phyloP scores from a whole-genome alignment of 2,113 vertebrate genomes.

The Gymnorhina tibicen region DNA sequence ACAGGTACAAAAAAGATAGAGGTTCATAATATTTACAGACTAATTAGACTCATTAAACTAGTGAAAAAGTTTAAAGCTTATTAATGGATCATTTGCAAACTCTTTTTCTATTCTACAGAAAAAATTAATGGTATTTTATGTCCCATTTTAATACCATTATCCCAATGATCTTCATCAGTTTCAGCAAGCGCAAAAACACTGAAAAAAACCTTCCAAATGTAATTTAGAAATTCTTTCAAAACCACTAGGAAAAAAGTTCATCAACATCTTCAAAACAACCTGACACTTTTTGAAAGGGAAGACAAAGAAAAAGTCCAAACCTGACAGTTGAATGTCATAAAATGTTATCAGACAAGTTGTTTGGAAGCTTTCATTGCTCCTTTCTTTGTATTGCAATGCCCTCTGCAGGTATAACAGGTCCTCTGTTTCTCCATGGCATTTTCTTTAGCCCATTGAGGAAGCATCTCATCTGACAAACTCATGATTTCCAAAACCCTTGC shows the following conservation, averaged over 20 bases:
- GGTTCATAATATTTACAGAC: neutral
- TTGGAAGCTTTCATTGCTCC: neutral
- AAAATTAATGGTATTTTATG: neutral
- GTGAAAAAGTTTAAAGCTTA: neutral
- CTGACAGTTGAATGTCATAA: neutral
- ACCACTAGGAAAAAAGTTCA: neutral
- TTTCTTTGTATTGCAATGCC: constrained; percentile 62
- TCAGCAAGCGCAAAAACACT: neutral
- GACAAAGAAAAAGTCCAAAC: neutral
- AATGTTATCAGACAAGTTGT: neutral
- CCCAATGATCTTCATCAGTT: neutral
- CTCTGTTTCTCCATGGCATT: neutral
- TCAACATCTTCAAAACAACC: neutral
- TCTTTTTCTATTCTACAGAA: neutral
- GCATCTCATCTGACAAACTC: neutral
- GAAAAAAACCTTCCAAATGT: neutral
- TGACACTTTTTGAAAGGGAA: neutral
- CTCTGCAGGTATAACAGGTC: constrained; percentile 44
- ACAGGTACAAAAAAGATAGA: neutral
- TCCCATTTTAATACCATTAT: neutral
- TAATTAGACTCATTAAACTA: neutral
- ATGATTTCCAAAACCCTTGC: neutral
- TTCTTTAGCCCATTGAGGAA: neutral
- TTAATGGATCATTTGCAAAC: neutral
- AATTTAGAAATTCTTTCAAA: neutral